phyloP scores from a whole-genome alignment of 2,113 vertebrate genomes.

The Narcine bancroftii region DNA sequence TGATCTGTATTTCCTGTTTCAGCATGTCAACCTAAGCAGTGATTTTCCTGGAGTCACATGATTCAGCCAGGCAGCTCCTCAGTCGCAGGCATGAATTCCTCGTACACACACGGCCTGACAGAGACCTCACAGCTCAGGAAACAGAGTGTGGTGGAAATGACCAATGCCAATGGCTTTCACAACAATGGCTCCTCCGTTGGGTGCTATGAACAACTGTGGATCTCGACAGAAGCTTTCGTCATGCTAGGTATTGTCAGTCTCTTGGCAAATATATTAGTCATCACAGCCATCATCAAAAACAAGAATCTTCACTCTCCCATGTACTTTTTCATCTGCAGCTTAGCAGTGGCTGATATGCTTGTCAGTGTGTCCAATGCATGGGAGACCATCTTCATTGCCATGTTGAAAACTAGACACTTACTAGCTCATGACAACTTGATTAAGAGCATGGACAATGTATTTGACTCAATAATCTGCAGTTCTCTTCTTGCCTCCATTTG shows the following conservation, averaged over 20 bases:
- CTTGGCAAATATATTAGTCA: constrained; percentile 82
- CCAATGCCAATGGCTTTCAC: constrained; percentile 48
- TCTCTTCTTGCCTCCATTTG: constrained; percentile 88
- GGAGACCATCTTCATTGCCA: constrained; percentile 82
- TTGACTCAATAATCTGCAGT: constrained; percentile 92
- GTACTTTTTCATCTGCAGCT: constrained; percentile 95
- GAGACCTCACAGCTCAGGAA: constrained; percentile 61
- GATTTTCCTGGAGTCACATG: constrained; percentile 40
- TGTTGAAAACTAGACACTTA: constrained; percentile 66
- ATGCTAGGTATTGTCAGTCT: constrained; percentile 80
- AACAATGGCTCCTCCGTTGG: constrained; percentile 58
- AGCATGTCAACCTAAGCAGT: not conserved
- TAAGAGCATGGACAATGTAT: constrained; percentile 82
- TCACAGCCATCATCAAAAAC: constrained; percentile 81
- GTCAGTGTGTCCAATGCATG: constrained; percentile 89
- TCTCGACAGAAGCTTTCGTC: constrained; percentile 83
- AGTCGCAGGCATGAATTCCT: constrained; percentile 64
- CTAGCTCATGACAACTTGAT: constrained; percentile 62
- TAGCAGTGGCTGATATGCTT: constrained; percentile 87
- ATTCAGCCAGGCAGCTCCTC: not conserved
- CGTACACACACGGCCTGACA: constrained; percentile 49
- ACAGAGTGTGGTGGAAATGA: constrained; percentile 43
- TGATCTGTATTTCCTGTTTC: not conserved
- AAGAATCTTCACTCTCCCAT: constrained; percentile 90
- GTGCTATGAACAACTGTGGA: constrained; percentile 84